Evolutionary conservation across 2,113 vertebrate genomes (phyloP).

Genomic region (Gambusia holbrooki): DNA sequence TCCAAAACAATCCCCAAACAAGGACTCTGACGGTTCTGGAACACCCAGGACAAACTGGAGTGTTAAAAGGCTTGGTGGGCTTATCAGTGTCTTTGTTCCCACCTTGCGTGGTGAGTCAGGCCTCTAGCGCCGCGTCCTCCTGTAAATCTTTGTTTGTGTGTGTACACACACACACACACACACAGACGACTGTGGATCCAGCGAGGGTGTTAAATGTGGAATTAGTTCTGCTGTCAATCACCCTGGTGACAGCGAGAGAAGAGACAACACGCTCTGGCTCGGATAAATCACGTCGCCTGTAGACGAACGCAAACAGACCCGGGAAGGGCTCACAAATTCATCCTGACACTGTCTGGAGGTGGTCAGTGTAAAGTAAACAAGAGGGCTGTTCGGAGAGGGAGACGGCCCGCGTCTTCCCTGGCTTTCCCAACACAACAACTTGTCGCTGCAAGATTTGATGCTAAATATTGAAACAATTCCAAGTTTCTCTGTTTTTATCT

Average conservation of each 20-base stretch:
- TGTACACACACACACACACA: not conserved
- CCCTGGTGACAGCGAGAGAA: constrained; percentile 32
- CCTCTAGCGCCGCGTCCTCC: not conserved
- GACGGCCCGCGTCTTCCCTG: not conserved
- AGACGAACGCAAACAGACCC: not conserved
- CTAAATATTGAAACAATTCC: no score
- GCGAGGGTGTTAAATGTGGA: constrained; percentile 41
- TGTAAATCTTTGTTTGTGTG: constrained; percentile 24
- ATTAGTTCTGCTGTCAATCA: constrained; percentile 70
- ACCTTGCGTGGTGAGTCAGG: constrained; percentile 6
- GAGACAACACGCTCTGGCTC: constrained; percentile 24
- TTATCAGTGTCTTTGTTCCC: not conserved
- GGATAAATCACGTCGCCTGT: constrained; percentile 24
- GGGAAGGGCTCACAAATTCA: constrained; percentile 20
- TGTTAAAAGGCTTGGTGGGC: not conserved
- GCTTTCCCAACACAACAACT: not conserved
- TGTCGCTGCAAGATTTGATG: no score
- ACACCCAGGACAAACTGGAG: not conserved
- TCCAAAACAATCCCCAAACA: not conserved
- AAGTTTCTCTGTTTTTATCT: no score
- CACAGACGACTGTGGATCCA: constrained; percentile 14
- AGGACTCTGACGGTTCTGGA: not conserved
- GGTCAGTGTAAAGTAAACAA: constrained; percentile 47
- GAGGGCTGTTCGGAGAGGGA: constrained; percentile 14
- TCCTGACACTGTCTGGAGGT: constrained; percentile 48